Conservation (phyloP, 2,113 vertebrate genomes). For the Pelecanus crispus region DNA sequence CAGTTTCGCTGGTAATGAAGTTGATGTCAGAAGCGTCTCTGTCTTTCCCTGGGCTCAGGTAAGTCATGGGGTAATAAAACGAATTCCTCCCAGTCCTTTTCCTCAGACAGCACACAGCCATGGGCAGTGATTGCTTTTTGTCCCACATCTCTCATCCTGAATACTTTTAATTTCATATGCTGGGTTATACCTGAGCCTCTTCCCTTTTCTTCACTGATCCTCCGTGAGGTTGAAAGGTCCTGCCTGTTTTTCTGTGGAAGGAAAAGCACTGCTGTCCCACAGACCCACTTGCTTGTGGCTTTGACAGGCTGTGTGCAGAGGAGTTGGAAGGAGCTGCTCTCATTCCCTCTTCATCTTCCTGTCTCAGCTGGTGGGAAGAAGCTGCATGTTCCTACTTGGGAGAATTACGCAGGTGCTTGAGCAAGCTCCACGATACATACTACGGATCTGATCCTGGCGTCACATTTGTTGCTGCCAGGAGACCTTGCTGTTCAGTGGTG, state of each 20-base stretch:
- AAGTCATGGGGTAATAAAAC: not conserved
- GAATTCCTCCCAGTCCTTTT: not conserved
- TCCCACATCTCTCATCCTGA: not conserved
- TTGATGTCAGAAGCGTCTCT: not conserved
- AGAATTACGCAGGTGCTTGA: not conserved
- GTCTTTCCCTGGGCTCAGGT: not conserved
- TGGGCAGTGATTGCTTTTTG: not conserved
- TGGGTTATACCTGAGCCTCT: not conserved
- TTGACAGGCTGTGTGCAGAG: not conserved
- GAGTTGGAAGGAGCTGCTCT: not conserved
- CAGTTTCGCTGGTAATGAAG: not conserved
- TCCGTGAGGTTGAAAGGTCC: not conserved
- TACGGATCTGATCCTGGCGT: not conserved
- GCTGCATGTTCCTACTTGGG: not conserved
- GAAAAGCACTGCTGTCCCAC: not conserved
- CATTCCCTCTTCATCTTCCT: not conserved
- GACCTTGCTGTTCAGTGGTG: not conserved
- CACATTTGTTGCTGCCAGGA: not conserved
- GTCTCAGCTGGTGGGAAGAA: not conserved
- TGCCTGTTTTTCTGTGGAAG: not conserved
- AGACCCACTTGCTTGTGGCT: not conserved
- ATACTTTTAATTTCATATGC: not conserved
- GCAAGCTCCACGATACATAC: not conserved
- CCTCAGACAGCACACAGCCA: not conserved
- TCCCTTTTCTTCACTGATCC: not conserved